phyloP scores from a whole-genome alignment of 2,888 invertebrate genomes.

The Colletes collaris region DNA sequence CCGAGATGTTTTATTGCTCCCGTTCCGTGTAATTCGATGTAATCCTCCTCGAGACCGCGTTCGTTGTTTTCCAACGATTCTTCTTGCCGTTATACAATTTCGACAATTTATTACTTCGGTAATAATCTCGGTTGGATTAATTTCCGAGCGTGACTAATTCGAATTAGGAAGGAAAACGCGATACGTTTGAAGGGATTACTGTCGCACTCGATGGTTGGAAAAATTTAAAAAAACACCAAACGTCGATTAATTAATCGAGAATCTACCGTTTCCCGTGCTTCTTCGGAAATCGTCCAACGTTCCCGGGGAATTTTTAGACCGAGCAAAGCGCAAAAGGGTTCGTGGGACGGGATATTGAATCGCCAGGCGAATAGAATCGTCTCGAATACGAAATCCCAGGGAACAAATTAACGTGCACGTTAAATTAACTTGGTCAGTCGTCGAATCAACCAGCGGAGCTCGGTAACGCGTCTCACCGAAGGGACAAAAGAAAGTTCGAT shows the following conservation, averaged over 20 bases:
- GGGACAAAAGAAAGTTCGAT: conserved; percentile 60
- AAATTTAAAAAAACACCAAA: too few species aligned
- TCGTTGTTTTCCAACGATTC: neutral
- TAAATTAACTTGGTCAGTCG: conserved; percentile 60
- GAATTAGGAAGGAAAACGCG: too few species aligned
- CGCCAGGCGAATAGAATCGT: neutral
- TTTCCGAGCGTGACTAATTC: too few species aligned
- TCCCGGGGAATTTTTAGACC: conserved; percentile 3
- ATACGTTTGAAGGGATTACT: too few species aligned
- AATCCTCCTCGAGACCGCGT: conserved; percentile 30
- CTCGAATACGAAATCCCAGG: conserved; percentile 42
- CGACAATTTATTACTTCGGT: conserved; percentile 18
- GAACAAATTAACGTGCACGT: conserved; percentile 51
- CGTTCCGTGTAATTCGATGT: conserved; percentile 33
- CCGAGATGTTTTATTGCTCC: conserved; percentile 29
- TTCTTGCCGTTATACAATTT: neutral
- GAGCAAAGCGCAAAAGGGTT: conserved; percentile 23
- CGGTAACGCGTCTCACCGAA: conserved; percentile 59
- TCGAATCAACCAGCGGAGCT: conserved; percentile 58
- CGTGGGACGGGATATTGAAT: conserved; percentile 23
- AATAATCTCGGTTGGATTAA: neutral
- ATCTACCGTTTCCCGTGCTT: neutral
- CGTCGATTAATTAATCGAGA: too few species aligned
- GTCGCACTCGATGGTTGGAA: too few species aligned
- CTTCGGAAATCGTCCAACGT: neutral